Conservation (phyloP, 2,113 vertebrate genomes). For the human (Homo sapiens) region GRCh38 chr9:115535501-115536000, state of each 20-base stretch:
- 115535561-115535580: background rate
- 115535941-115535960: background rate
- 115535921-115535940: background rate
- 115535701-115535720: background rate
- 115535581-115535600: background rate
- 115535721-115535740: background rate
- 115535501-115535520: background rate
- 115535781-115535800: background rate
- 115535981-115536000: background rate
- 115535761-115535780: background rate
- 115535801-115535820: background rate
- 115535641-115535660: background rate
- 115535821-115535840: background rate
- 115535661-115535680: background rate
- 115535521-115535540: background rate
- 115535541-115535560: too few relatives aligned
- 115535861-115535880: background rate
- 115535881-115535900: background rate
- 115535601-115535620: background rate
- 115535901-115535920: background rate
- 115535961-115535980: background rate
- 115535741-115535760: background rate
- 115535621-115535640: background rate
- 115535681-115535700: background rate
- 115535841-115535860: background rate